Base-by-base conservation (phyloP, 2,888 invertebrate genomes). In the Sesia bembeciformis region DNA sequence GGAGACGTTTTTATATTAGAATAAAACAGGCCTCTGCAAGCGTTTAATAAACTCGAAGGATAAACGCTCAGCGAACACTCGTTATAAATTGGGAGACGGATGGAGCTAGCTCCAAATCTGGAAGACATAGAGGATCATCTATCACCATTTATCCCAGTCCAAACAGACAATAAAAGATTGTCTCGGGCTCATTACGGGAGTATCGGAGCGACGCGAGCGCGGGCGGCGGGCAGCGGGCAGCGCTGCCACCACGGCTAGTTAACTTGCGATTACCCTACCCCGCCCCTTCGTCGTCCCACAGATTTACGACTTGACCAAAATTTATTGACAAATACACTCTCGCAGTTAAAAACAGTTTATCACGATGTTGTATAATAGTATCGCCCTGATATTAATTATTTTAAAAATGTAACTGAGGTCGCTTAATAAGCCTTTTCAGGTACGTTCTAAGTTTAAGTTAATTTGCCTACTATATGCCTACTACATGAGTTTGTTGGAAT, bases 91-190 rank as follows among this genome's bases (percentile, higher is more conserved):
- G 72, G 69, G 72, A 75, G 72, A 72, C 68, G 65, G 70, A 79
- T 76, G 75, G 73, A 72, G 68, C 68, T 70, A 65, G 68, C 68
- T 78, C 70, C 63, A 74, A 80, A 78, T 81, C 75, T 75, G 74
- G 70, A 74, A 71, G 74, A 74, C 70, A 66, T 65, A 60, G 66
- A 68, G 72, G 67, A 79, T 80, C 80, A 84, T 86, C 74, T 78
- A 81, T 85, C 80, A 84, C 83, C 83, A 84, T 84, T 84, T 84
- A 83, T 84, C 81, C 73, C 65, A 76, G 79, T 81, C 79, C 76
- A 75, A 78, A 73, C 69, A 74, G 79, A 83, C 78, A 81, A 80
- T 81, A 82, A 85, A 81, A 81, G 72, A 84, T 82, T 76, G 79
- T 81, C 75, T 77, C 68, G 71, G 66, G 74, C 73, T 82, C 78